phyloP scores from a whole-genome alignment of 2,888 invertebrate species.

The Phymatocera aterrima region DNA sequence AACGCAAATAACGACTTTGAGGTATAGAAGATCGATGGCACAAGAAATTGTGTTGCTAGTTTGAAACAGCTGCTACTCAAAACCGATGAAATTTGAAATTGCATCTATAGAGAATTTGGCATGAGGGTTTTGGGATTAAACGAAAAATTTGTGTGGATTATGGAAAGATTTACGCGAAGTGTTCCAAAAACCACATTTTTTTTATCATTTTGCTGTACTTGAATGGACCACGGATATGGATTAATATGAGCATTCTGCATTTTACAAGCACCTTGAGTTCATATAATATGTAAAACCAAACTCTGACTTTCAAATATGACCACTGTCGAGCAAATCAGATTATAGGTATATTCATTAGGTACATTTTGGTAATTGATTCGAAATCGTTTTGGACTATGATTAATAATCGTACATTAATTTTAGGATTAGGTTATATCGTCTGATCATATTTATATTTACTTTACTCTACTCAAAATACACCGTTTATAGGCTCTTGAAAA shows the following conservation, averaged over 20 bases:
- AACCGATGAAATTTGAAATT: background rate
- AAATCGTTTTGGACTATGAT: background rate
- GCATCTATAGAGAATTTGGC: background rate
- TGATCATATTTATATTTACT: background rate
- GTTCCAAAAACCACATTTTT: background rate
- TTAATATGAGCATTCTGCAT: conserved; percentile 1
- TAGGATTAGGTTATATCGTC: background rate
- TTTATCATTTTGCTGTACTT: background rate
- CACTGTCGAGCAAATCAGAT: background rate
- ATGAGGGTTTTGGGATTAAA: too few species aligned
- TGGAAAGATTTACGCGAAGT: background rate
- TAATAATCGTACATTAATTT: background rate
- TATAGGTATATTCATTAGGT: background rate
- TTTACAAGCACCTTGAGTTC: conserved; percentile 5
- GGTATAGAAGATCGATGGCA: background rate
- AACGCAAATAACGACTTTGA: background rate
- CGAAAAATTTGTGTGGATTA: background rate
- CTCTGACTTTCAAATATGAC: background rate
- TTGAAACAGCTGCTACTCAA: background rate
- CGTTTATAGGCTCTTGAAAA: background rate
- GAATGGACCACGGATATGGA: background rate
- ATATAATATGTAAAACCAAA: conserved; percentile 13
- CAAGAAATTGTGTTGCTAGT: background rate
- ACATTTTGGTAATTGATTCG: background rate
- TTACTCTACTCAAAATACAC: background rate